A percentile compares a stretch with the other conserved stretches of the same genome.
Evolutionary conservation across 2,113 vertebrate genomes (phyloP).

Genomic region (Chrysochloris asiatica): DNA sequence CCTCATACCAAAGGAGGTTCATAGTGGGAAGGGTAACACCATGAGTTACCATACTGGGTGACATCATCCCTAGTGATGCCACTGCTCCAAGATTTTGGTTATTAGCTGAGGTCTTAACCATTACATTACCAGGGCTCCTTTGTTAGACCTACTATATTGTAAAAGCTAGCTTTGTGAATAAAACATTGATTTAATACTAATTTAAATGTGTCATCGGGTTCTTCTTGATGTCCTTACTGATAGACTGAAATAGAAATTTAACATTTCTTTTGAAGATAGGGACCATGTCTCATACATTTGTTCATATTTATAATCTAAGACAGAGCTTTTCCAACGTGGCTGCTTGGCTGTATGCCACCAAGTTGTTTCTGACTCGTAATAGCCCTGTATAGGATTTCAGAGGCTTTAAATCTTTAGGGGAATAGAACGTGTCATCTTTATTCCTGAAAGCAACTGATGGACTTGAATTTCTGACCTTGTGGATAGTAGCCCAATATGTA

Average conservation of each 20-base stretch:
- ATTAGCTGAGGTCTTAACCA: neutral
- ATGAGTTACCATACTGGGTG: neutral
- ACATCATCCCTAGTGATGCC: neutral
- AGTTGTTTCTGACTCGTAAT: no score
- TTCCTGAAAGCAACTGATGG: no score
- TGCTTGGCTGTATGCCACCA: no score
- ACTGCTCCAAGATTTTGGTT: neutral
- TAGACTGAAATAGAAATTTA: neutral
- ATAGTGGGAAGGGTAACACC: neutral
- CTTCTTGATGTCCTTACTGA: neutral
- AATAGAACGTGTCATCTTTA: no score
- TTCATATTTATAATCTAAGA: neutral
- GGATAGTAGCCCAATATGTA: no score
- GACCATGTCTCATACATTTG: neutral
- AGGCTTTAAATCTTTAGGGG: no score
- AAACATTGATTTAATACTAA: neutral
- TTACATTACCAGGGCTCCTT: neutral
- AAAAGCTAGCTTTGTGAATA: neutral
- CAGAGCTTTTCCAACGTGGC: neutral
- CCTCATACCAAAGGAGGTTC: no score
- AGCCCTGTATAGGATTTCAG: no score
- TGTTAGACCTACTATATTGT: neutral
- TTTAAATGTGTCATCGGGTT: neutral
- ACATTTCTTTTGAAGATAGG: neutral
- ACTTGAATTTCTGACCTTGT: no score